Evolutionary conservation across 2,113 vertebrate genomes (phyloP).

Genomic region (Neotoma lepida): DNA sequence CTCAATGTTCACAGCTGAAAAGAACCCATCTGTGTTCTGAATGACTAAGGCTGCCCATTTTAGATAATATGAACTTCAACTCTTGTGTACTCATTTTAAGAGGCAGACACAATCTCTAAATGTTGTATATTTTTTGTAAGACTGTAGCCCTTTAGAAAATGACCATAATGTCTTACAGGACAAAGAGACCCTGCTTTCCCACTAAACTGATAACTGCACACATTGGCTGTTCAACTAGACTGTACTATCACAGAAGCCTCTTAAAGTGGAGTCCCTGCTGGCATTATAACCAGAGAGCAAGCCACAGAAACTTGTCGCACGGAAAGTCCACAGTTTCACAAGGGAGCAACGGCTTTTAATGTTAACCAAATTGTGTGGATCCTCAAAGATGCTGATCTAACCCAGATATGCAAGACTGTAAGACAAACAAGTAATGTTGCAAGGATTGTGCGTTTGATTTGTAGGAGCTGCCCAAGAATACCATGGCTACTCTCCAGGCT

Average conservation of each 20-base stretch:
- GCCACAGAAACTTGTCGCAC: background rate
- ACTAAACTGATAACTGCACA: background rate
- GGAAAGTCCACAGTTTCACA: background rate
- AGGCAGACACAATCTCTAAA: background rate
- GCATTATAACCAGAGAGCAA: background rate
- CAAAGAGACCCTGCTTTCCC: constrained; percentile 25
- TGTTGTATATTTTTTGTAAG: background rate
- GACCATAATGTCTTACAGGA: background rate
- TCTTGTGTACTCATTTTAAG: background rate
- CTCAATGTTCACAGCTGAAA: background rate
- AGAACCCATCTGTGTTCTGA: background rate
- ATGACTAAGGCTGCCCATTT: background rate
- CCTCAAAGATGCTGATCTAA: background rate
- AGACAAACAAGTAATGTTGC: background rate
- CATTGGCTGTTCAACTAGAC: background rate
- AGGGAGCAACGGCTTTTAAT: background rate
- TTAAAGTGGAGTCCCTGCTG: background rate
- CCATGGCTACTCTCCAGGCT: background rate
- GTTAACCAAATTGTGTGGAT: background rate
- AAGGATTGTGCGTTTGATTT: background rate
- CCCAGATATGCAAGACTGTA: background rate
- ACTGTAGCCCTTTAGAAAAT: background rate
- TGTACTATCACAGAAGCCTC: background rate
- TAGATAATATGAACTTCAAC: background rate
- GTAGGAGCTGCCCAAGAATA: background rate